Percentiles rank a stretch among this genome's conserved stretches.
These are phyloP conservation scores for Callipepla californica DNA, from an alignment of 2,113 vertebrate species.

Conservation along the genomic window DNA sequence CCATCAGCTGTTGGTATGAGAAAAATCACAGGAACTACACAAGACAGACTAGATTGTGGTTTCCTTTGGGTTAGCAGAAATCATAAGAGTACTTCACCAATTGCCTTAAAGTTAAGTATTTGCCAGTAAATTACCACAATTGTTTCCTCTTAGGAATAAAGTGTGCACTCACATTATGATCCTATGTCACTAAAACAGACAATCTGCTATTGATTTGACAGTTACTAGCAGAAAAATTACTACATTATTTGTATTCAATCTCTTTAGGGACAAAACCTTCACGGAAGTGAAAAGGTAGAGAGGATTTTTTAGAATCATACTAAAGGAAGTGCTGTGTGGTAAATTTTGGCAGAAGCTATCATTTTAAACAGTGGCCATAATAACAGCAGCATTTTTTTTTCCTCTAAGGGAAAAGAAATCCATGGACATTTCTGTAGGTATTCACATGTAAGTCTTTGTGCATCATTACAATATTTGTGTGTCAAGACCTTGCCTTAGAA, in stretches of 20 bases:
- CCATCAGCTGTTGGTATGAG: conserved; percentile 31
- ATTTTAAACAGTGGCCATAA: background rate
- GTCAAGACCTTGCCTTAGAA: conserved; percentile 41
- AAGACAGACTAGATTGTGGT: conserved; percentile 41
- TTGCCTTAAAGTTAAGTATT: background rate
- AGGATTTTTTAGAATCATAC: background rate
- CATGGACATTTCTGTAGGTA: background rate
- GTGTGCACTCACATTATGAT: background rate
- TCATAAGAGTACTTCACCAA: background rate
- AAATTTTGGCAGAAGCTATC: background rate
- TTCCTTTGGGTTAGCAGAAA: conserved; percentile 52
- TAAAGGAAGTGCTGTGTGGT: background rate
- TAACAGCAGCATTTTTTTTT: background rate
- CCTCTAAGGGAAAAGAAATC: background rate
- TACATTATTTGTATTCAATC: background rate
- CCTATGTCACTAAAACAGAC: background rate
- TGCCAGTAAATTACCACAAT: conserved; percentile 39
- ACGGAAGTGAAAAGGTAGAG: background rate
- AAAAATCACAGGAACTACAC: conserved; percentile 57
- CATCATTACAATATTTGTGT: background rate
- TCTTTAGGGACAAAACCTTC: background rate
- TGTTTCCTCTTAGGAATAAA: conserved; percentile 11
- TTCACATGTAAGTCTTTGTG: background rate
- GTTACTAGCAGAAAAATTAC: background rate
- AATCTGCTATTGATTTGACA: background rate